Base-by-base conservation (phyloP, 2,888 invertebrate species). In the Hypolimnas misippus region DNA sequence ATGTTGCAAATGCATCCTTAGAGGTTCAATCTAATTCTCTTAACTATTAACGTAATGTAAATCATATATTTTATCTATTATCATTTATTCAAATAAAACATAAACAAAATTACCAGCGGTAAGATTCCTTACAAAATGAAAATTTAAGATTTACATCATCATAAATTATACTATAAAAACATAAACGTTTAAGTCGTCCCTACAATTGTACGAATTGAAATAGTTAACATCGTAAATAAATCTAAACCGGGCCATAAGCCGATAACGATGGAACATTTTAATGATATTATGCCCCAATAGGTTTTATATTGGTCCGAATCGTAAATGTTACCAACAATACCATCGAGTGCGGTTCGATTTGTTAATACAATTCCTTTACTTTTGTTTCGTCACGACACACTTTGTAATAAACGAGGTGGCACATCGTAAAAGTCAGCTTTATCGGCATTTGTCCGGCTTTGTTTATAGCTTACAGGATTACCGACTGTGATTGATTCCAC, bases 401-500 rank as follows among this genome's bases (percentile, higher is more conserved):
- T 76, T 71, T 72, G 83, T 83, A 81, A 84, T 86, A 85, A 89
- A 91, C 87, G 83, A 87, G 85, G 86, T 88, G 89, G 85, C 87
- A 82, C 82, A 77, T 88, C 89, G 86, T 90, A 89, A 91, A 91
- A 75, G 77, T 76, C 68, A 72, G 73, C 79, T 85, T 84, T 86
- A 84, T 83, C 81, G 83, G 77, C 82, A 75, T 83, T 84, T 82
- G 83, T 84, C 80, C 75, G 77, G 81, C 78, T 85, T 87, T 86
- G 87, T 91, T 91, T 91, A 90, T 82, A 76, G 82, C 79, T 72
- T 79, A 80, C 80, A 76, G 89, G 86, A 86, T 90, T 86, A 88
- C 86, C 73, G 82, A 79, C 82, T 81, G 80, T 88, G 90, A 91
- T 90, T 90, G 90, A 92, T 90, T 86, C 78, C 76, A 81, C 78